Percentiles rank a stretch among this genome's conserved stretches.
Conservation (phyloP, 30 jellyfish, hydroid and myxozoan species). For the Aurelia aurita region DNA sequence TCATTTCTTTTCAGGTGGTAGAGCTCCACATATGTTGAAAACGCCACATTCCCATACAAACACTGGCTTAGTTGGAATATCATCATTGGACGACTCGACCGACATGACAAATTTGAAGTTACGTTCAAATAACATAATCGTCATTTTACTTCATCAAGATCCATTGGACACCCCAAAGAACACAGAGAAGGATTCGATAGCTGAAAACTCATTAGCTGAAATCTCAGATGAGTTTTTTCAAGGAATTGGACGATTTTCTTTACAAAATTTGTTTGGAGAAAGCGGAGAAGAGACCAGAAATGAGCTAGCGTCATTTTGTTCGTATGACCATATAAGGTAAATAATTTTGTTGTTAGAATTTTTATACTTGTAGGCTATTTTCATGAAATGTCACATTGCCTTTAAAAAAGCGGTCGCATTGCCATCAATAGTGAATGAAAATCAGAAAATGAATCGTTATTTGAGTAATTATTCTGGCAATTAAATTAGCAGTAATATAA, state of each 20-base stretch:
- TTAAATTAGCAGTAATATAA: too few relatives aligned
- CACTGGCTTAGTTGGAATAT: conserved; percentile 88
- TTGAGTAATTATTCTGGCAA: too few relatives aligned
- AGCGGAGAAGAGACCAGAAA: conserved; percentile 74
- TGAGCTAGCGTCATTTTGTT: conserved; percentile 74
- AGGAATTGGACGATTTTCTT: conserved; percentile 80
- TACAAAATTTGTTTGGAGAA: conserved; percentile 88
- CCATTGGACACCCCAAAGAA: conserved; percentile 60
- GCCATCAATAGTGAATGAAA: too few relatives aligned
- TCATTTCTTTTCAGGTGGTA: conserved; percentile 4
- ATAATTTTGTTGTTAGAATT: too few relatives aligned
- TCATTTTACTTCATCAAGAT: conserved; percentile 88
- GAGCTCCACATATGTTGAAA: conserved; percentile 24
- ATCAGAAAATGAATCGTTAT: too few relatives aligned
- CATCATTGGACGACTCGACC: conserved; percentile 83
- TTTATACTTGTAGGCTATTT: too few relatives aligned
- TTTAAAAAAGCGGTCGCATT: too few relatives aligned
- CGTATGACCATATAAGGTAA: conserved; percentile 93
- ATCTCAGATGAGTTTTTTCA: conserved; percentile 84
- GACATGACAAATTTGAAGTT: conserved; percentile 71
- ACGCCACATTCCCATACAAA: conserved; percentile 49
- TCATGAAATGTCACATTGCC: too few relatives aligned
- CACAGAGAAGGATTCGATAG: conserved; percentile 8
- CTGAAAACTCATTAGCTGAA: conserved; percentile 69
- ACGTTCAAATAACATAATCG: conserved; percentile 84